A percentile compares a stretch with the other conserved stretches of the same genome.
Evolutionary conservation across 2,888 invertebrate species (phyloP).

Genomic region (Selenia dentaria): DNA sequence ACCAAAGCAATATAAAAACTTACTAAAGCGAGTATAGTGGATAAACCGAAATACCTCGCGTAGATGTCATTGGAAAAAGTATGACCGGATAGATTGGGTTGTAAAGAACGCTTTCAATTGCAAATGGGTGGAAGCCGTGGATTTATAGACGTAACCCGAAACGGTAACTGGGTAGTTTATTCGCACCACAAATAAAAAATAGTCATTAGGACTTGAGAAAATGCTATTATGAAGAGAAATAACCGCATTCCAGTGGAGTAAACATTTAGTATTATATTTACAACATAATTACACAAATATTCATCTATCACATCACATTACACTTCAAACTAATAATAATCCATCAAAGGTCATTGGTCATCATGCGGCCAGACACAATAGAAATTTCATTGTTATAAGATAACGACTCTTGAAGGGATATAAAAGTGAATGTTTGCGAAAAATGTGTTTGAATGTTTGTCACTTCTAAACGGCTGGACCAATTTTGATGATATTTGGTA

Average conservation of each 20-base stretch:
- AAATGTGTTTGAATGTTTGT: background rate
- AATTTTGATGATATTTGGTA: background rate
- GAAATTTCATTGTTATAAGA: no score
- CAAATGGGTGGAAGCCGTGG: constrained; percentile 73
- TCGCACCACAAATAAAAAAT: constrained; percentile 38
- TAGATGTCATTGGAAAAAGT: constrained; percentile 59
- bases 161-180: constrained; percentile 55
- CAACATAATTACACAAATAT: no score
- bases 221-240: background rate
- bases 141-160: constrained; percentile 72
- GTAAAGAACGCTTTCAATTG: constrained; percentile 80
- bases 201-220: background rate
- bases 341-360: no score
- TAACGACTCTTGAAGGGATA: no score
- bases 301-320: no score
- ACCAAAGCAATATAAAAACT: no score
- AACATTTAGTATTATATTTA: no score
- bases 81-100: constrained; percentile 71
- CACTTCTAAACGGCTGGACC: background rate
- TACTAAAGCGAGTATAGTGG: background rate
- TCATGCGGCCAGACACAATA: no score
- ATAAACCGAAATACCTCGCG: constrained; percentile 3
- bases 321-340: no score
- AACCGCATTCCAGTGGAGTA: no score
- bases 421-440: no score